phyloP scores from a whole-genome alignment of 2,797 vertebrate species.

The Hydrolagus colliei region DNA sequence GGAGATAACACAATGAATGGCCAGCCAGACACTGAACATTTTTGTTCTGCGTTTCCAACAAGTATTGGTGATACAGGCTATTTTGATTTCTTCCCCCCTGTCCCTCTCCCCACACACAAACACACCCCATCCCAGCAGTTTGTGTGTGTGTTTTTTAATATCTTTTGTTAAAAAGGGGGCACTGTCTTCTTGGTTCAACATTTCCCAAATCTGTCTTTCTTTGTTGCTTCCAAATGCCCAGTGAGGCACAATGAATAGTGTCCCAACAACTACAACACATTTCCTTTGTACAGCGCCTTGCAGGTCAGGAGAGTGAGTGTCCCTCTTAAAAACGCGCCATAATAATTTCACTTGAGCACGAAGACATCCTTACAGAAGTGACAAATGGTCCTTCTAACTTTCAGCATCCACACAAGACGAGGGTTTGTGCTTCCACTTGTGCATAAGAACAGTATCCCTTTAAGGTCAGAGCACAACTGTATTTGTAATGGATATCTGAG shows the following conservation, averaged over 20 bases:
- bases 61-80: not conserved
- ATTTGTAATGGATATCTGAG: not conserved
- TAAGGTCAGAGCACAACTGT: not conserved
- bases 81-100: not conserved
- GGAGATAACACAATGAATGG: no score
- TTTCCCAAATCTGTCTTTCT: not conserved
- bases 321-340: no score
- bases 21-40: not conserved
- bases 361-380: not conserved
- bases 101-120: no score
- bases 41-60: not conserved
- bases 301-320: no score
- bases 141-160: no score
- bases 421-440: not conserved
- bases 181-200: not conserved
- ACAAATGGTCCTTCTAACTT: not conserved
- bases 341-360: not conserved
- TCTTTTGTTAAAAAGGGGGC: not conserved
- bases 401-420: no score
- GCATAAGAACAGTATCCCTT: not conserved
- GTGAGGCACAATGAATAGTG: no score
- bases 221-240: not conserved
- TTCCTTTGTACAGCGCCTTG: no score
- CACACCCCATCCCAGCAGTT: no score
- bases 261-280: no score